Conservation (phyloP, 2,113 vertebrate genomes). For the Planiliza haematocheilus region DNA sequence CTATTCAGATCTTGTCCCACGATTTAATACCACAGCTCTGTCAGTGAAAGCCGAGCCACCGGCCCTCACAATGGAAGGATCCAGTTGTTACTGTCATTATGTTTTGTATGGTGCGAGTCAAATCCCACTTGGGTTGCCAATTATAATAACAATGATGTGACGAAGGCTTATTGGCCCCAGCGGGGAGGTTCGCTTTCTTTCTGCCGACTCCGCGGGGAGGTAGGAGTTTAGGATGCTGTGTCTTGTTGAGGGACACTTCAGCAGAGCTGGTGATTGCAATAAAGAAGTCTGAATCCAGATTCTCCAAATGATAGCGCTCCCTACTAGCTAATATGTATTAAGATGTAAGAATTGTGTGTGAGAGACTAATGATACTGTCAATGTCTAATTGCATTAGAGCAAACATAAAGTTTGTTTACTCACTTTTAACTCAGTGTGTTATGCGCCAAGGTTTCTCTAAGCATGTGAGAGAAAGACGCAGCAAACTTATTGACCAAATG, state of each 20-base stretch:
- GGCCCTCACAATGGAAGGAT: conserved; percentile 4
- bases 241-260: conserved; percentile 26
- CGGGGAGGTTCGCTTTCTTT: neutral
- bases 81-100: conserved; percentile 3
- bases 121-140: neutral
- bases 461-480: conserved; percentile 7
- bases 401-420: conserved; percentile 6
- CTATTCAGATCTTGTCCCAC: conserved; percentile 5
- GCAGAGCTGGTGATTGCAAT: neutral
- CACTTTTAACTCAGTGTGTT: conserved; percentile 12
- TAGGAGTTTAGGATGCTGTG: conserved; percentile 6
- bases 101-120: neutral
- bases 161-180: neutral
- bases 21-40: neutral
- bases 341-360: no score
- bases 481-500: conserved; percentile 16
- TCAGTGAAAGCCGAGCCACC: neutral
- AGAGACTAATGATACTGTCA: neutral
- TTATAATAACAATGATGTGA: conserved; percentile 32
- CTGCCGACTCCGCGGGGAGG: neutral
- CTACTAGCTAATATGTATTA: no score
- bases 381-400: conserved; percentile 5
- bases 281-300: conserved; percentile 2
- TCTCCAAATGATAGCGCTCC: neutral
- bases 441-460: conserved; percentile 4